A percentile compares a stretch with the other conserved stretches of the same genome.
Evolutionary conservation across 2,888 invertebrate species (phyloP).

Genomic region (Idaea straminata): DNA sequence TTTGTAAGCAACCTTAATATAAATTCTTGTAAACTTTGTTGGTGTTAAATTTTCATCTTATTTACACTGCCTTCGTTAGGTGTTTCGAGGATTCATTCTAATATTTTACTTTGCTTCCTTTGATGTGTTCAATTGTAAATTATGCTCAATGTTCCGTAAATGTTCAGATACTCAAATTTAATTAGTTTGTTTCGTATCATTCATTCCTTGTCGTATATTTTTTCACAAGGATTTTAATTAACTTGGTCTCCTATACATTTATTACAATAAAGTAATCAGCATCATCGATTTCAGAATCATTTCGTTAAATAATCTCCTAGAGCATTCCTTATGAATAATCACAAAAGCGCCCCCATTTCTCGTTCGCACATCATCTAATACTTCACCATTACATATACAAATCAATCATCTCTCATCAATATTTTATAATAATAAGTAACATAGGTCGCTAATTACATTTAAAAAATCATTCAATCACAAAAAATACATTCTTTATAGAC

Average conservation of each 20-base stretch:
- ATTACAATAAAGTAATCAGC: conserved; percentile 7
- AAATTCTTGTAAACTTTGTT: conserved; percentile 21
- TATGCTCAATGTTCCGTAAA: conserved; percentile 65
- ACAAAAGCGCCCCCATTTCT: conserved; percentile 4
- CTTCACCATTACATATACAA: not conserved
- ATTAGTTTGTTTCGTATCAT: conserved; percentile 25
- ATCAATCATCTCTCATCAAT: conserved; percentile 20
- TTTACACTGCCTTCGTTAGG: conserved; percentile 31
- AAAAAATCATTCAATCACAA: conserved; percentile 28
- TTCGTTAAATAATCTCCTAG: conserved; percentile 18
- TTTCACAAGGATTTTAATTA: not conserved
- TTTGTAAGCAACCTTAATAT: conserved; percentile 41
- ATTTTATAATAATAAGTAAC: conserved; percentile 16
- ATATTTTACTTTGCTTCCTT: conserved; percentile 64
- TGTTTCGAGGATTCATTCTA: conserved; percentile 44
- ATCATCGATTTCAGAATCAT: conserved; percentile 23
- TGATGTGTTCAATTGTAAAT: conserved; percentile 70
- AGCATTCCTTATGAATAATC: conserved; percentile 18
- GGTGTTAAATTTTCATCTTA: conserved; percentile 19
- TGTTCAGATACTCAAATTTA: conserved; percentile 39
- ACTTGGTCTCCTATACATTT: not conserved
- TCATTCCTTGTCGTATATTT: conserved; percentile 15
- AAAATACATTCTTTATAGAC: conserved; percentile 28
- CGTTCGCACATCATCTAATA: not conserved
- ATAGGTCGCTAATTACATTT: conserved; percentile 18